A percentile compares a stretch with the other conserved stretches of the same genome.
Evolutionary conservation across 2,888 invertebrate species (phyloP).

Genomic region (Molorchus minor): DNA sequence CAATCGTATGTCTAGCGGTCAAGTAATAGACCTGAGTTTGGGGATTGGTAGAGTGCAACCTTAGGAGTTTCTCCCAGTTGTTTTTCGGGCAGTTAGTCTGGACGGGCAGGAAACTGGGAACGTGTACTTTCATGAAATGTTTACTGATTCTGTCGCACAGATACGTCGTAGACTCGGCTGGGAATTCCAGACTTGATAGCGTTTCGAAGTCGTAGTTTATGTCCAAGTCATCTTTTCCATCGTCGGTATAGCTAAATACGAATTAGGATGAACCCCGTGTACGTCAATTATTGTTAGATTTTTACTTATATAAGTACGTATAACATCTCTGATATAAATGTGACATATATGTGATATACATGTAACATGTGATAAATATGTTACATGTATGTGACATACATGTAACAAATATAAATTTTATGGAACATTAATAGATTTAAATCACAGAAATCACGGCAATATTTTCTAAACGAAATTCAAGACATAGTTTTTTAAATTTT

Average conservation of each 20-base stretch:
- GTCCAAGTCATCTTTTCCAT: conserved; percentile 50
- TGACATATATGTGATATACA: too few species aligned
- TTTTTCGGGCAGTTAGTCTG: conserved; percentile 73
- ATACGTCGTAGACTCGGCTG: conserved; percentile 65
- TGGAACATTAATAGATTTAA: too few species aligned
- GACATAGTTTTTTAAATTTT: too few species aligned
- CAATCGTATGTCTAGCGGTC: conserved; percentile 73
- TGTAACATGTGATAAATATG: too few species aligned
- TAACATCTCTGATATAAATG: too few species aligned
- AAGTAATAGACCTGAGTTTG: conserved; percentile 69
- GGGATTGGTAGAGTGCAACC: conserved; percentile 67
- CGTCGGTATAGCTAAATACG: conserved; percentile 39
- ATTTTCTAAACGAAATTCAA: too few species aligned
- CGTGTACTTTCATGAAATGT: conserved; percentile 71
- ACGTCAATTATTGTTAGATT: too few species aligned
- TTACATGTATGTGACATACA: too few species aligned
- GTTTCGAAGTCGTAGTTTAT: conserved; percentile 57
- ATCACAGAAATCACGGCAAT: too few species aligned
- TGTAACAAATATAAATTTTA: too few species aligned
- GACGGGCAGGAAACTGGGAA: conserved; percentile 72
- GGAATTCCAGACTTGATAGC: conserved; percentile 61
- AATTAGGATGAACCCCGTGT: too few species aligned
- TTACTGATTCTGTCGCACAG: conserved; percentile 73
- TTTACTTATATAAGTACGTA: too few species aligned
- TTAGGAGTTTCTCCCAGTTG: conserved; percentile 71